Evolutionary conservation across 2,888 invertebrate species (phyloP).

Genomic region (Ephialtes manifestator): DNA sequence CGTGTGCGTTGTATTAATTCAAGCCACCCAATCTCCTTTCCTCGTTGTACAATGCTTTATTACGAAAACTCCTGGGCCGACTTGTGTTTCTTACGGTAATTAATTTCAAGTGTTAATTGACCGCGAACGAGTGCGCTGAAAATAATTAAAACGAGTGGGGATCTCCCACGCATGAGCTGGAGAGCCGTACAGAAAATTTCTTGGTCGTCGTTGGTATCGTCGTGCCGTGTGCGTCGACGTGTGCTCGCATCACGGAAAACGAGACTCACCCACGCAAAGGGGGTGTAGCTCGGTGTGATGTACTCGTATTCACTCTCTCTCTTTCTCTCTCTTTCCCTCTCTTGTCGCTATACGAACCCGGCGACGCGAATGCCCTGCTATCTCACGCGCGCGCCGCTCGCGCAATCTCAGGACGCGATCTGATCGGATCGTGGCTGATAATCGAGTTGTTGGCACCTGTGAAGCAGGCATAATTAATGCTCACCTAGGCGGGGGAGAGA

Average conservation of each 20-base stretch:
- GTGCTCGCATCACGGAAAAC: constrained; percentile 58
- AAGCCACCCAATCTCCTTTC: too few species aligned
- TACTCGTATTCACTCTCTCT: neutral
- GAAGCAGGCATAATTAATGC: constrained; percentile 83
- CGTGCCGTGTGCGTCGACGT: constrained; percentile 43
- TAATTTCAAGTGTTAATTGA: constrained; percentile 50
- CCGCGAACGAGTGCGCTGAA: constrained; percentile 25
- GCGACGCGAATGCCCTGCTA: constrained; percentile 37
- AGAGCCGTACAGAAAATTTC: neutral
- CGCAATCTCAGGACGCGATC: constrained; percentile 79
- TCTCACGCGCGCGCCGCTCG: constrained; percentile 67
- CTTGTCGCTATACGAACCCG: constrained; percentile 4
- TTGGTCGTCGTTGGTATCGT: neutral
- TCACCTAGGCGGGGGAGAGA: constrained; percentile 55
- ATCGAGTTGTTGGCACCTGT: constrained; percentile 85
- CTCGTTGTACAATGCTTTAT: neutral
- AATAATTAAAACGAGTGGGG: constrained; percentile 40
- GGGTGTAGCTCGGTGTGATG: constrained; percentile 38
- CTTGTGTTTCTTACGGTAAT: constrained; percentile 3
- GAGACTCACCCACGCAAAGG: constrained; percentile 67
- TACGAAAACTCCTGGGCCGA: constrained; percentile 1
- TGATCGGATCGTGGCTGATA: constrained; percentile 83
- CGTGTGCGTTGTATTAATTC: too few species aligned
- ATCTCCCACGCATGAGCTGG: constrained; percentile 29
- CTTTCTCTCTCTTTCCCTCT: neutral